phyloP scores from a whole-genome alignment of 2,113 vertebrate species.

The Oenanthe oenanthe region DNA sequence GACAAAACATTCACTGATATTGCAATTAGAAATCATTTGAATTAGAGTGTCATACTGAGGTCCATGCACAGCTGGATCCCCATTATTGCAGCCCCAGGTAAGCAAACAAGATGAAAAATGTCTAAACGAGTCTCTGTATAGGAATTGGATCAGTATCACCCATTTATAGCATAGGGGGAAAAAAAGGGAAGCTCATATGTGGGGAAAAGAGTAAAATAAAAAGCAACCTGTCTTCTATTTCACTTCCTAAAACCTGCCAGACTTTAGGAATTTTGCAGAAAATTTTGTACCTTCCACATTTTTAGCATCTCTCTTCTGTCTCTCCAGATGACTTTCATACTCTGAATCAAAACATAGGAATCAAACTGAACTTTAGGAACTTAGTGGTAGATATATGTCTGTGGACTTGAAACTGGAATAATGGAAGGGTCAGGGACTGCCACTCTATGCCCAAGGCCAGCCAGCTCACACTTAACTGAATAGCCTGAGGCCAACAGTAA shows the following conservation, averaged over 20 bases:
- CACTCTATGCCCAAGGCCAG: background rate
- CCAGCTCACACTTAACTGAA: background rate
- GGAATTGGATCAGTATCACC: background rate
- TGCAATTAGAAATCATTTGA: background rate
- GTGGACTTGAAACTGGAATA: background rate
- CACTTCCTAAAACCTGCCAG: background rate
- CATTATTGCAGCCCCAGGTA: background rate
- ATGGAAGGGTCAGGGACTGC: background rate
- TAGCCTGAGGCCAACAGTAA: background rate
- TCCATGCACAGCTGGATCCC: background rate
- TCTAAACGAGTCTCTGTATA: background rate
- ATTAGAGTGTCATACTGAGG: background rate
- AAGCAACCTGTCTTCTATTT: background rate
- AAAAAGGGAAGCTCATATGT: background rate
- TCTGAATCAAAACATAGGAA: background rate
- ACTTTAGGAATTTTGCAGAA: background rate
- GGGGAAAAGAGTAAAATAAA: background rate
- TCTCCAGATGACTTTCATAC: background rate
- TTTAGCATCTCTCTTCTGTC: background rate
- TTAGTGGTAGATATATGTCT: background rate
- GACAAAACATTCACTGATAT: background rate
- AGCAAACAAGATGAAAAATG: background rate
- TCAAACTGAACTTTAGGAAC: background rate
- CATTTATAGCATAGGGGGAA: background rate
- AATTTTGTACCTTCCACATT: background rate